phyloP scores from a whole-genome alignment of 2,113 vertebrate species.

The Spea bombifrons region DNA sequence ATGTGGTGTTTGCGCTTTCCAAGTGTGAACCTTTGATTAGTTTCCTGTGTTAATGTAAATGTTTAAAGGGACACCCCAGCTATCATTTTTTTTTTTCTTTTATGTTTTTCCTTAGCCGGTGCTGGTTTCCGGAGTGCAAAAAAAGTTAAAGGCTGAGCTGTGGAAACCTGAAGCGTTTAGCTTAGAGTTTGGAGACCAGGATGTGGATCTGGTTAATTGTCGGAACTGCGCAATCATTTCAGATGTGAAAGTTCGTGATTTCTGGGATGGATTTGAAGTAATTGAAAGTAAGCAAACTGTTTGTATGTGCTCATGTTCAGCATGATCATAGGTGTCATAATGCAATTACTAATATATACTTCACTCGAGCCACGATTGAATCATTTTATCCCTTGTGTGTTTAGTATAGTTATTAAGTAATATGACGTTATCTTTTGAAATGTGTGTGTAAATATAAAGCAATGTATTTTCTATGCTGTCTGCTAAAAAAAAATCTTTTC shows the following conservation, averaged over 20 bases:
- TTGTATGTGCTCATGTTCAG: background rate
- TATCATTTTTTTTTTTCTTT: slow-evolving; percentile 21
- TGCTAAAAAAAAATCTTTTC: background rate
- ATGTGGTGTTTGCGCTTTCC: background rate
- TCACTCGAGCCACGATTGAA: no score
- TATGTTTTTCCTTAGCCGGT: slow-evolving; percentile 85
- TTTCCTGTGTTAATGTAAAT: no score
- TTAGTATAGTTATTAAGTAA: no score
- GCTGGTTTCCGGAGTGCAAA: slow-evolving; percentile 95
- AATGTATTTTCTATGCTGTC: no score
- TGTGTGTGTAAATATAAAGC: no score
- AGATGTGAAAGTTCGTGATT: slow-evolving; percentile 97
- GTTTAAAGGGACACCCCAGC: no score
- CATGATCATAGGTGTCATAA: no score
- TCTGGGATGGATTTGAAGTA: slow-evolving; percentile 97
- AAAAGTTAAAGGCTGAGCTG: slow-evolving; percentile 81
- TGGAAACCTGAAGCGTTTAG: slow-evolving; percentile 97
- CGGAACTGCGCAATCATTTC: slow-evolving; percentile 96
- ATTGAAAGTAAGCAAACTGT: slow-evolving; percentile 80
- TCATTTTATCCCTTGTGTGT: no score
- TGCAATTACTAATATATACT: no score
- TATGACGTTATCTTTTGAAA: no score
- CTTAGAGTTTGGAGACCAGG: slow-evolving; percentile 94
- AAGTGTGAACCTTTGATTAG: no score
- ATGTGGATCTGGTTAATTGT: slow-evolving; percentile 98